These are phyloP conservation scores for Neoarius graeffei DNA, from an alignment of 2,113 vertebrate species.

Conservation along the genomic window DNA sequence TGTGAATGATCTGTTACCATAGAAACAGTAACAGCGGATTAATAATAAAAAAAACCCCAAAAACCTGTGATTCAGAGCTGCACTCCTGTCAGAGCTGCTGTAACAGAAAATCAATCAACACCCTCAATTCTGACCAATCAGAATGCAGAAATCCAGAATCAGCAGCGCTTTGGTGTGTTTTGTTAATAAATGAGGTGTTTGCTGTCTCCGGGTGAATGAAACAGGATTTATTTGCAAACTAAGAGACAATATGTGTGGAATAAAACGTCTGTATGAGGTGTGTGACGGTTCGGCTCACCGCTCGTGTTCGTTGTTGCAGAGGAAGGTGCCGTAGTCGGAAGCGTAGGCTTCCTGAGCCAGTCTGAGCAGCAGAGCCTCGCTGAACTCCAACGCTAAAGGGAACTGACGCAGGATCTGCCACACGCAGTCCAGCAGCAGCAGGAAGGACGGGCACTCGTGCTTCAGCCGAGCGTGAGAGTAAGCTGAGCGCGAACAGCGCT, in stretches of 20 bases:
- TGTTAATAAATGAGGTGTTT: neutral
- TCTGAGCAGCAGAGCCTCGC: slow-evolving; percentile 78
- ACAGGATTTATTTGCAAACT: too few species aligned
- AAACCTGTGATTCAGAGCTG: too few species aligned
- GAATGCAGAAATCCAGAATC: neutral
- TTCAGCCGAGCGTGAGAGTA: slow-evolving; percentile 76
- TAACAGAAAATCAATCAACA: too few species aligned
- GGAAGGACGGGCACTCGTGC: slow-evolving; percentile 81
- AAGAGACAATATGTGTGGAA: too few species aligned
- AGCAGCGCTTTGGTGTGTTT: neutral
- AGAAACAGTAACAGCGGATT: too few species aligned
- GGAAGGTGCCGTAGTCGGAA: slow-evolving; percentile 83
- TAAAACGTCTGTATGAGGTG: neutral
- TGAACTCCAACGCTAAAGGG: slow-evolving; percentile 80
- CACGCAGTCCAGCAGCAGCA: slow-evolving; percentile 86
- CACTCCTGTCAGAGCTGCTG: neutral
- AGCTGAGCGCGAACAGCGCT: slow-evolving; percentile 77
- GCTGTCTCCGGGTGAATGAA: too few species aligned
- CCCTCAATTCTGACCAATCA: neutral
- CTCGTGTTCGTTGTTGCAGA: slow-evolving; percentile 83
- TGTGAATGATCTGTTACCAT: too few species aligned
- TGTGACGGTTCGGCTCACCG: slow-evolving; percentile 60
- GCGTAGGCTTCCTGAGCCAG: slow-evolving; percentile 80
- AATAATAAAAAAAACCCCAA: too few species aligned
- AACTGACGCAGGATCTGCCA: slow-evolving; percentile 87